These are phyloP conservation scores for Peucedramus taeniatus DNA, from an alignment of 2,113 vertebrate species.

Conservation along the genomic window DNA sequence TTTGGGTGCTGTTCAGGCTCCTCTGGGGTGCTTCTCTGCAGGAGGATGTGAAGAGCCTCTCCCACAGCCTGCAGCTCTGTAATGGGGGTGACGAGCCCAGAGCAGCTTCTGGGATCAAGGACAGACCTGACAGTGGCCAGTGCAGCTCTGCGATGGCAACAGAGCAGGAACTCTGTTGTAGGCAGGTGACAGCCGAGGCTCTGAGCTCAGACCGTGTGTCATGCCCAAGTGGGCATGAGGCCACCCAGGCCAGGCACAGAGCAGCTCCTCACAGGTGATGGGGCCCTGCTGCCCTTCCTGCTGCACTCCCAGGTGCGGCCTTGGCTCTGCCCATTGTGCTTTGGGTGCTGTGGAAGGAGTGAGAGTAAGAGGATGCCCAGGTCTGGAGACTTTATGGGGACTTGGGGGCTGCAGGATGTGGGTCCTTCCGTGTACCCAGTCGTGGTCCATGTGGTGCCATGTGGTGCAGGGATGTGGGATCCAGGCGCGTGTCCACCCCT, in stretches of 20 bases:
- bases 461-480: background rate
- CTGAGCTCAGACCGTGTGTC: background rate
- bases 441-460: accelerated
- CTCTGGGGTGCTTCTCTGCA: background rate
- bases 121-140: background rate
- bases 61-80: background rate
- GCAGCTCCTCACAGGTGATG: background rate
- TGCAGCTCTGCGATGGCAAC: background rate
- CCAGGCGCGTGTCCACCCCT: background rate
- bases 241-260: background rate
- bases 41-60: background rate
- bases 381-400: background rate
- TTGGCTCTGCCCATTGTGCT: background rate
- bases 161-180: too few species aligned
- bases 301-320: background rate
- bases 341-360: background rate
- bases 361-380: background rate
- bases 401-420: background rate
- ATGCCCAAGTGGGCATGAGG: background rate
- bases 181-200: background rate
- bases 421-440: background rate
- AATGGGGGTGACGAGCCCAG: background rate
- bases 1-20: background rate
- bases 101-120: background rate
- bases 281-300: background rate